Base-by-base conservation (phyloP, 2,797 vertebrate species). In the Salarias fasciatus region DNA sequence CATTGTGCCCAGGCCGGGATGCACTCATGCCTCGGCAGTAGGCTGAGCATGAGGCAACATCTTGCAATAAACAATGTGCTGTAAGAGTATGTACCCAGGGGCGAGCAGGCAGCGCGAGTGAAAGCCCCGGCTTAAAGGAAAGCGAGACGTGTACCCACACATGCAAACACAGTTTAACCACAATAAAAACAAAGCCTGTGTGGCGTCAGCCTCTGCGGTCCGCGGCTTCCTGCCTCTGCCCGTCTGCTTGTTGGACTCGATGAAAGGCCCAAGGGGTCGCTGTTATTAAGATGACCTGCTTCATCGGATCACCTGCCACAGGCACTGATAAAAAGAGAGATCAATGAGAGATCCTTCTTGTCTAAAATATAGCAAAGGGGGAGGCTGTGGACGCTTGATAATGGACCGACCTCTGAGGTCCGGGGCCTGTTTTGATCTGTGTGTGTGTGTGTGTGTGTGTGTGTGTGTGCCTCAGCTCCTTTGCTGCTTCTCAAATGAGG, bases 271-370 rank as follows among this genome's bases (percentile, higher is more conserved):
- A 7, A 56, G 18, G 69, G 75, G 74, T 72, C 64, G 61, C n/a
- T 1, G 31, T 37, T 68, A 56, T 38, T 68, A 55, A 79, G 61
- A 63, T 54, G 74, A 66, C 69, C 81, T 56, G 53, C 54, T 35
- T 64, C 67, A 84, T 72, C 36, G 68, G n/a, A 82, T 76, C 79
- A 75, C 51, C 55, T 77, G 82, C 74, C 83, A 79, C 74, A 43
- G 37, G 31, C 73, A 81, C 77, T 49, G 77, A 88, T 86, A 61
- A 75, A 52, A 53, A 51, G 36, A n/a, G 15, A 73, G 80, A 81
- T 86, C 79, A 69, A 79, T 83, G 66, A 53, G 48, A 59, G 51
- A 60, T 49, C 55, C 70, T 68, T 56, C 63, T 53, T 54, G 62
- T 70, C 54, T 71, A 53, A 75, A 69, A 62, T 66, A 53, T 29